Evolutionary conservation across 1,140 invertebrate genomes (phyloP).

Genomic region (Episyrphus balteatus): DNA sequence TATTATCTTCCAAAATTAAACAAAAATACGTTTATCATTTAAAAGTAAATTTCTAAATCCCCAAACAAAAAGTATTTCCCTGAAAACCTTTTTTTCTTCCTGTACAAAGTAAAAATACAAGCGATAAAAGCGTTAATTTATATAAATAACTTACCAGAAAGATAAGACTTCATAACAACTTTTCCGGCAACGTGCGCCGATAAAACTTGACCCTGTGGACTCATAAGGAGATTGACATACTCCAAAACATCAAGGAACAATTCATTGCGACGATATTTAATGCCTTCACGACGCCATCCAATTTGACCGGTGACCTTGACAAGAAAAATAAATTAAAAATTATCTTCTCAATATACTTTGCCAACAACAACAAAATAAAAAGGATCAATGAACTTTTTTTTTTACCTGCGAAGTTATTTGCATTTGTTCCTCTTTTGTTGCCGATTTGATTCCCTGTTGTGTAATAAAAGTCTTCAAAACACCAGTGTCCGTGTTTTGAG

Average conservation of each 20-base stretch:
- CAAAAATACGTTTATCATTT: too few species aligned
- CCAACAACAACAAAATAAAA: neutral
- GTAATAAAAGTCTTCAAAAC: slow-evolving; percentile 99
- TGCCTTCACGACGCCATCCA: slow-evolving; percentile 98
- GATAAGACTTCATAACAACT: slow-evolving; percentile 99
- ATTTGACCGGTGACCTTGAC: slow-evolving; percentile 94
- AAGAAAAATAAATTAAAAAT: neutral
- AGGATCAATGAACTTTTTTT: neutral
- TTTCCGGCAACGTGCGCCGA: slow-evolving; percentile 99
- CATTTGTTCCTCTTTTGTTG: slow-evolving; percentile 98
- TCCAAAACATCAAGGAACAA: slow-evolving; percentile 98
- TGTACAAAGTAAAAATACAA: too few species aligned
- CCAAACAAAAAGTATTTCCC: too few species aligned
- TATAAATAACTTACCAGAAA: slow-evolving; percentile 53
- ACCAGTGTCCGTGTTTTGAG: slow-evolving; percentile 98
- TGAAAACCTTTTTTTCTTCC: too few species aligned
- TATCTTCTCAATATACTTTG: too few species aligned
- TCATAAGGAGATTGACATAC: slow-evolving; percentile 99
- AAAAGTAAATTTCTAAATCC: too few species aligned
- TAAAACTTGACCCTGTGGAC: slow-evolving; percentile 97
- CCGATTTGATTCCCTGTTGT: slow-evolving; percentile 97
- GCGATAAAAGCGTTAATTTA: too few species aligned
- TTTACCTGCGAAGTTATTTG: slow-evolving; percentile 96
- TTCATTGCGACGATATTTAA: slow-evolving; percentile 98
- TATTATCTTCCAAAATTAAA: too few species aligned